phyloP scores from a whole-genome alignment of 2,888 invertebrate genomes.

The Trichogramma evanescens region DNA sequence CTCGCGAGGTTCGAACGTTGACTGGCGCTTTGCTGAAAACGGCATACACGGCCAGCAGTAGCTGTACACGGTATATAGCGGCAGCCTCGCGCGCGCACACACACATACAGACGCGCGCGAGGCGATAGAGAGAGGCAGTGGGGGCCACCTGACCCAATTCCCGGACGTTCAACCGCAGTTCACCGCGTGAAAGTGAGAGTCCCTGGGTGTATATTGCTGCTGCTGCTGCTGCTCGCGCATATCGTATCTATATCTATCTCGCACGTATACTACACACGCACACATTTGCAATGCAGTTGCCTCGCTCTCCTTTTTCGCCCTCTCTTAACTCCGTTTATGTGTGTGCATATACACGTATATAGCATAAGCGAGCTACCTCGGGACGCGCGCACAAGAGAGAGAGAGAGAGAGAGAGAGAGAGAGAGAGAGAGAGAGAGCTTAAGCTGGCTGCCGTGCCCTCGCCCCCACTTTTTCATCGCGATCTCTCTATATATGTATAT shows the following conservation, averaged over 20 bases:
- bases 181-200: constrained; percentile 60
- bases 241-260: constrained; percentile 21
- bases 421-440: too few relatives aligned
- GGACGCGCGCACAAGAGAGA: constrained; percentile 1
- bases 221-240: constrained; percentile 25
- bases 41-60: constrained; percentile 14
- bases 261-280: constrained; percentile 26
- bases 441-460: background rate
- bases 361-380: constrained; percentile 4
- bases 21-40: constrained; percentile 42
- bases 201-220: constrained; percentile 24
- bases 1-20: constrained; percentile 44
- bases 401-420: too few relatives aligned
- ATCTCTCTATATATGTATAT: too few relatives aligned
- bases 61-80: background rate
- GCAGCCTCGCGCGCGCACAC: constrained; percentile 3
- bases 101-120: constrained; percentile 1
- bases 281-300: background rate
- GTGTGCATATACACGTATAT: background rate
- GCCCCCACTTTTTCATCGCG: too few relatives aligned
- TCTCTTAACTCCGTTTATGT: background rate
- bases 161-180: constrained; percentile 67
- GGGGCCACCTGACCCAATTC: constrained; percentile 71
- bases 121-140: constrained; percentile 33
- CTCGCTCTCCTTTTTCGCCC: constrained; percentile 20